Conservation (phyloP, 2,113 vertebrate species). For the Raphicerus campestris region DNA sequence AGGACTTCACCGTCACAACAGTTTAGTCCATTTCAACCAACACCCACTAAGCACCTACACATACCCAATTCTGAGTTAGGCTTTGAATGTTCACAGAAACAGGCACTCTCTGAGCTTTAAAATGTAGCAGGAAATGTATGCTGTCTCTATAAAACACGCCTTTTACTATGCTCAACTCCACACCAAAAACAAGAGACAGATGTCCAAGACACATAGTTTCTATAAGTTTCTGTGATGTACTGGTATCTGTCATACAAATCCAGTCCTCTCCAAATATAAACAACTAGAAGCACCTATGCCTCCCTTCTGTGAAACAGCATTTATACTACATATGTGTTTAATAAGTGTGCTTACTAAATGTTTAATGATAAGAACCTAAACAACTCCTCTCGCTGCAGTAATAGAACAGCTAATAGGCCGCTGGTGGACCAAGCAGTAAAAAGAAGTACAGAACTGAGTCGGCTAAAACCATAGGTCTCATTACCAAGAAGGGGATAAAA, state of each 20-base stretch:
- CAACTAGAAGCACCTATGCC: constrained; percentile 17
- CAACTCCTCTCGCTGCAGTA: constrained; percentile 49
- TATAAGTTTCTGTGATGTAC: constrained; percentile 20
- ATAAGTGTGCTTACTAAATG: constrained; percentile 66
- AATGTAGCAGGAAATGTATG: background rate
- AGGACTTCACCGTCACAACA: background rate
- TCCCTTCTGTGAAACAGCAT: constrained; percentile 50
- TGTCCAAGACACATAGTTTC: background rate
- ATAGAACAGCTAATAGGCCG: constrained; percentile 51
- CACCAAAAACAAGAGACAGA: constrained; percentile 39
- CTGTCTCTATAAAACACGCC: background rate
- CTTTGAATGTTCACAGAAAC: background rate
- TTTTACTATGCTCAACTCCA: background rate
- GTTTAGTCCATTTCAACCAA: background rate
- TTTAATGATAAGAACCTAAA: constrained; percentile 63
- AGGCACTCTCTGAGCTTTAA: background rate
- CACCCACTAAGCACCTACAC: background rate
- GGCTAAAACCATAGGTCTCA: constrained; percentile 61
- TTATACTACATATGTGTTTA: constrained; percentile 63
- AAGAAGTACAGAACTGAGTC: constrained; percentile 46
- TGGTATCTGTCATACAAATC: background rate
- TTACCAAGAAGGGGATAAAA: constrained; percentile 59
- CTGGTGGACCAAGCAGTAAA: constrained; percentile 40
- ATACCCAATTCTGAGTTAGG: background rate
- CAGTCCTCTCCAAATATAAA: constrained; percentile 47